Evolutionary conservation across 2,797 vertebrate species (phyloP).

Genomic region (Poeciliopsis infans): DNA sequence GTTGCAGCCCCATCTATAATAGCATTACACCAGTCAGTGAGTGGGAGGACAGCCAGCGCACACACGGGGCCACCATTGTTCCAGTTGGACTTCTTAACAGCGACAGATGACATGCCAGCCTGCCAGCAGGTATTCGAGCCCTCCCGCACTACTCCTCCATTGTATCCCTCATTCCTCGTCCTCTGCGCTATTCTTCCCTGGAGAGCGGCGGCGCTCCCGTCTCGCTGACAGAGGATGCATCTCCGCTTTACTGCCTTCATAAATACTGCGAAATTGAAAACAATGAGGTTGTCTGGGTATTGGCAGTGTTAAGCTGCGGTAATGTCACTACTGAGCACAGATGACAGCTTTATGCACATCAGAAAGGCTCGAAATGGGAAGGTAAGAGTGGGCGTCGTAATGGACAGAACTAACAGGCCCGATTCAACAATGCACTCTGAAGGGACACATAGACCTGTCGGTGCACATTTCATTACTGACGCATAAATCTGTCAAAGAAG

Average conservation of each 20-base stretch:
- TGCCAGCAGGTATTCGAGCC: constrained; percentile 43
- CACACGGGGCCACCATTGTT: constrained; percentile 24
- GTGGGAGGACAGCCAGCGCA: constrained; percentile 46
- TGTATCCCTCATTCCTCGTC: neutral
- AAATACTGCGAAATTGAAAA: constrained; percentile 63
- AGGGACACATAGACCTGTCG: constrained; percentile 50
- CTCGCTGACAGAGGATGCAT: constrained; percentile 44
- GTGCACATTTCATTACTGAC: constrained; percentile 71
- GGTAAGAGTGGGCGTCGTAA: constrained; percentile 59
- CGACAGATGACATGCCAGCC: constrained; percentile 54
- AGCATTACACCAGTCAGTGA: constrained; percentile 41
- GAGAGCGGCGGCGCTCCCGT: constrained; percentile 33
- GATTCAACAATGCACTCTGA: constrained; percentile 55
- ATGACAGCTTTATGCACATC: constrained; percentile 66
- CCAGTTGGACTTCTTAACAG: constrained; percentile 63
- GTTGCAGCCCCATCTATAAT: constrained; percentile 44
- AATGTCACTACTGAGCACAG: constrained; percentile 55
- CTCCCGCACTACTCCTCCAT: neutral
- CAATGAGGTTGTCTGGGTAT: constrained; percentile 38
- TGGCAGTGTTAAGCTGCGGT: constrained; percentile 45
- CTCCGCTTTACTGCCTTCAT: constrained; percentile 55
- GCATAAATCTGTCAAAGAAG: constrained; percentile 60
- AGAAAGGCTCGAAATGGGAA: constrained; percentile 53
- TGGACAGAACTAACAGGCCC: constrained; percentile 56
- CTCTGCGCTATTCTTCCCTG: constrained; percentile 13